A percentile compares a stretch with the other conserved stretches of the same genome.
phyloP scores from a whole-genome alignment of 2,113 vertebrate genomes.

The Phrynocephalus versicolor region DNA sequence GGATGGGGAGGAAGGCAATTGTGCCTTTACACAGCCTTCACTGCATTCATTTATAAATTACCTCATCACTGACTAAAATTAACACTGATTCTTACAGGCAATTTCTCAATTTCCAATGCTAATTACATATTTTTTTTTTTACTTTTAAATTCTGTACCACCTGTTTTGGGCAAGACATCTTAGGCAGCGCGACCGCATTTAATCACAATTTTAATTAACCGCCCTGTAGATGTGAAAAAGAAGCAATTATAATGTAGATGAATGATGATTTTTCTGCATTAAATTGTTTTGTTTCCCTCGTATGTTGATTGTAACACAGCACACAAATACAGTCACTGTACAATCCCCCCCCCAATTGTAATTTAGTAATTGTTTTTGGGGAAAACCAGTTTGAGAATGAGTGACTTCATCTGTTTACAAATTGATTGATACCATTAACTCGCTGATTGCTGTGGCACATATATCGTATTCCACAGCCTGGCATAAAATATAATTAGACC shows the following conservation, averaged over 20 bases:
- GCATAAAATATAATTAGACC: constrained; percentile 84
- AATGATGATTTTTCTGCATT: constrained; percentile 99
- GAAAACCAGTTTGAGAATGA: constrained; percentile 85
- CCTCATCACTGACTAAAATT: constrained; percentile 99
- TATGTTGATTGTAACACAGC: constrained; percentile 97
- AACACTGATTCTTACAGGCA: constrained; percentile 99
- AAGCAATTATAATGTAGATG: constrained; percentile 99
- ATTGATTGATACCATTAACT: constrained; percentile 96
- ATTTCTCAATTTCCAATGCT: constrained; percentile 99
- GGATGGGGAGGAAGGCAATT: constrained; percentile 86
- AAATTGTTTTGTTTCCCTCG: constrained; percentile 99
- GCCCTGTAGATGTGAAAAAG: constrained; percentile 99
- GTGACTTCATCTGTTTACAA: constrained; percentile 94
- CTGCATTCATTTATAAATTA: constrained; percentile 98
- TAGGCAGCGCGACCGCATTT: constrained; percentile 97
- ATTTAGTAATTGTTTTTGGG: constrained; percentile 99
- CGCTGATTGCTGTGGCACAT: constrained; percentile 82
- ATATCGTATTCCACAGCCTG: constrained; percentile 84
- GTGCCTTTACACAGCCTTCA: constrained; percentile 87
- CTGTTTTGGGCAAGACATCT: constrained; percentile 99
- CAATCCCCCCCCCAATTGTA: constrained; percentile 90
- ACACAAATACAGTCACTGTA: constrained; percentile 97
- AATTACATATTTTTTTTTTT: constrained; percentile 99
- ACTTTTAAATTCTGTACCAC: constrained; percentile 99
- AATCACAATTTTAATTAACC: constrained; percentile 99